A percentile compares a stretch with the other conserved stretches of the same genome.
Evolutionary conservation across 2,797 vertebrate species (phyloP).

Genomic region (Manis javanica): DNA sequence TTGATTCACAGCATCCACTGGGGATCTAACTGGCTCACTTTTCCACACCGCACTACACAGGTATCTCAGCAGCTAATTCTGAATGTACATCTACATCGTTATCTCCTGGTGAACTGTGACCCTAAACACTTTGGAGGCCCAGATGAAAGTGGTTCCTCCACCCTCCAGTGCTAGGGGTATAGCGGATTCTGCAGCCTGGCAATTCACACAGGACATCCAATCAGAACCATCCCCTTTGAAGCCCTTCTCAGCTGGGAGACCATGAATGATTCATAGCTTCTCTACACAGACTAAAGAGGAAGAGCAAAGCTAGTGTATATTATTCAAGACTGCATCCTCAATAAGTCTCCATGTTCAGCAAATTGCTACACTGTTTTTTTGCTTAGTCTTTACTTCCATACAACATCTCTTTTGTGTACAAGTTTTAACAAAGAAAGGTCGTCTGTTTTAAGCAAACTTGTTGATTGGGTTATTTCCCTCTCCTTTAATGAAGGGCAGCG

Average conservation of each 20-base stretch:
- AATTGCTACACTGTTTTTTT: constrained; percentile 91
- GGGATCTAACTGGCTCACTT: constrained; percentile 92
- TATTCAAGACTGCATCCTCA: constrained; percentile 92
- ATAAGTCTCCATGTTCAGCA: constrained; percentile 92
- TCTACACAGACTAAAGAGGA: constrained; percentile 92
- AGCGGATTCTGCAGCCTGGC: constrained; percentile 89
- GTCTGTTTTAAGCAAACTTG: constrained; percentile 78
- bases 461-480: constrained; percentile 77
- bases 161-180: constrained; percentile 89
- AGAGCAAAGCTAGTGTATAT: constrained; percentile 92
- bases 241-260: constrained; percentile 93
- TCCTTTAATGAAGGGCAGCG: constrained; percentile 58
- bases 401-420: constrained; percentile 87
- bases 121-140: constrained; percentile 90
- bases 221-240: constrained; percentile 95
- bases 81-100: constrained; percentile 91
- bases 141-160: constrained; percentile 92
- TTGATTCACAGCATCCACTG: constrained; percentile 95
- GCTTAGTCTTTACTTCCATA: constrained; percentile 89
- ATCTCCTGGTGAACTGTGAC: constrained; percentile 94
- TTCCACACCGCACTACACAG: constrained; percentile 90
- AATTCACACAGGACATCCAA: constrained; percentile 94
- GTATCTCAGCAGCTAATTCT: constrained; percentile 91
- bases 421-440: constrained; percentile 85
- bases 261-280: constrained; percentile 97